A percentile compares a stretch with the other conserved stretches of the same genome.
These are phyloP conservation scores for Drosophila fulvimacula DNA, from an alignment of 2,888 invertebrate species.

Conservation along the genomic window DNA sequence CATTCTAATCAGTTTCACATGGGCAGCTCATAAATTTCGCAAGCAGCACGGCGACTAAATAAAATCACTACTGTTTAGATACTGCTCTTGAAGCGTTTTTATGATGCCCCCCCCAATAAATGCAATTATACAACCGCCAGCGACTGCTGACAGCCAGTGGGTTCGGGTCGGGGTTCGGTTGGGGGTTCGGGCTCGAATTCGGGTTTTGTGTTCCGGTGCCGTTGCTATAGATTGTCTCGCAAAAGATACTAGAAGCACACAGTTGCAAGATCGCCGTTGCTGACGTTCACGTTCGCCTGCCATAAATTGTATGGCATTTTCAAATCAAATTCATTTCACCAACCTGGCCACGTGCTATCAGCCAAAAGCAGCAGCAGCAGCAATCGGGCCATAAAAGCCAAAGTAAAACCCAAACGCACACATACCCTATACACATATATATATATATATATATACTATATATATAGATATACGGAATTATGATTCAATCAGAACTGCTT, in stretches of 20 bases:
- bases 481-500: slow-evolving; percentile 77
- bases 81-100: slow-evolving; percentile 75
- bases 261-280: slow-evolving; percentile 26
- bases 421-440: not conserved
- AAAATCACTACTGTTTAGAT: slow-evolving; percentile 81
- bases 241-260: slow-evolving; percentile 13
- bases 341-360: slow-evolving; percentile 72
- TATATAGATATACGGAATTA: slow-evolving; percentile 49
- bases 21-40: slow-evolving; percentile 73
- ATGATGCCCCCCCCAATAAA: slow-evolving; percentile 71
- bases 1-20: slow-evolving; percentile 76
- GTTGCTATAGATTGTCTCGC: slow-evolving; percentile 21
- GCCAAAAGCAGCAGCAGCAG: slow-evolving; percentile 15
- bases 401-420: slow-evolving; percentile 16
- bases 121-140: slow-evolving; percentile 77
- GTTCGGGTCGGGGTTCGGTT: not conserved
- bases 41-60: slow-evolving; percentile 58
- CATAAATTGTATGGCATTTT: slow-evolving; percentile 75
- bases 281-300: slow-evolving; percentile 37
- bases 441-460: not conserved
- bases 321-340: slow-evolving; percentile 74
- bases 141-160: not conserved
- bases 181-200: not conserved
- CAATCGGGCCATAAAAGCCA: slow-evolving; percentile 43
- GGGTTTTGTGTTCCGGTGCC: slow-evolving; percentile 6